A percentile compares a stretch with the other conserved stretches of the same genome.
phyloP scores from a whole-genome alignment of 1,140 invertebrate genomes.

The Teleopsis dalmanni region DNA sequence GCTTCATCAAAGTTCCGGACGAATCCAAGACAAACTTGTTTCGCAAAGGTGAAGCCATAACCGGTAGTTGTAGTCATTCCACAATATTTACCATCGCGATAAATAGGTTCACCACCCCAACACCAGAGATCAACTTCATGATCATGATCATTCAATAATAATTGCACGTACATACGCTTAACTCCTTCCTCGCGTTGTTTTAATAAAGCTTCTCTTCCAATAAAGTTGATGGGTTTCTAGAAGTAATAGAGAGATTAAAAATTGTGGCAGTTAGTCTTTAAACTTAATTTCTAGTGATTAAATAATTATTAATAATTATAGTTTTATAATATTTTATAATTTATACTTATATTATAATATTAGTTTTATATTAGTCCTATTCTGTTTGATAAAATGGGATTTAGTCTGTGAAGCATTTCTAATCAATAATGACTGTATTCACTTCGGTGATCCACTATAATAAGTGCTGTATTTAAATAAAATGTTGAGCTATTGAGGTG shows the following conservation, averaged over 20 bases:
- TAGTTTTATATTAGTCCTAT: too few relatives aligned
- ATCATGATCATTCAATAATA: conserved; percentile 89
- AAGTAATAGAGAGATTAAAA: conserved; percentile 21
- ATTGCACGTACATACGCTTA: conserved; percentile 81
- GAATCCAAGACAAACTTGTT: conserved; percentile 91
- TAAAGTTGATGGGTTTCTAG: conserved; percentile 82
- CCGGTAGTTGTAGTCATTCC: conserved; percentile 94
- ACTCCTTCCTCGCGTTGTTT: conserved; percentile 82
- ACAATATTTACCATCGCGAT: conserved; percentile 77
- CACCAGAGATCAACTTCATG: conserved; percentile 86
- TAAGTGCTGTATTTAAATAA: too few relatives aligned
- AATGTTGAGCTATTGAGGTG: too few relatives aligned
- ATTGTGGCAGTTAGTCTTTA: background rate
- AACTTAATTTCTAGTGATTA: too few relatives aligned
- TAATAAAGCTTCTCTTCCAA: conserved; percentile 81
- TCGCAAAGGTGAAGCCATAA: conserved; percentile 91
- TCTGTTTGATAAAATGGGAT: too few relatives aligned
- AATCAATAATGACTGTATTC: too few relatives aligned
- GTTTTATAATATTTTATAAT: too few relatives aligned
- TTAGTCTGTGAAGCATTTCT: too few relatives aligned
- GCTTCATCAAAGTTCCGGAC: conserved; percentile 74
- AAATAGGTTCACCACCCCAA: conserved; percentile 95
- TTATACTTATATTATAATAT: too few relatives aligned
- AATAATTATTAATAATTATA: too few relatives aligned
- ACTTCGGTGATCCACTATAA: too few relatives aligned